phyloP scores from a whole-genome alignment of 2,888 invertebrate species.

The Caenorhabditis afra region DNA sequence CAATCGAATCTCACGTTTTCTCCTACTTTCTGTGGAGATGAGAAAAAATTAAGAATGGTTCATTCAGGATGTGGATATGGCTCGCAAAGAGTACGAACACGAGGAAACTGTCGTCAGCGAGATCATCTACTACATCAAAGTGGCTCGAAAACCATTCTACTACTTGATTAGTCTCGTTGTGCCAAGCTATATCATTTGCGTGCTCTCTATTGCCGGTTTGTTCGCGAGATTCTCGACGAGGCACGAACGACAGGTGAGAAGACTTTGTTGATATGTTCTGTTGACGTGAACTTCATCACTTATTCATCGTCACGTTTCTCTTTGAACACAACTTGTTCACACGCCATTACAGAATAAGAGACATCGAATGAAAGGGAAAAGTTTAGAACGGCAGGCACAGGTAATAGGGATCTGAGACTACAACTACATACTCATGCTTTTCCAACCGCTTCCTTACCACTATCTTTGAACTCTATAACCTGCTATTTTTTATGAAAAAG shows the following conservation, averaged over 20 bases:
- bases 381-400: constrained; percentile 28
- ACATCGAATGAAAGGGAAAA: background rate
- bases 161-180: constrained; percentile 72
- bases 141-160: constrained; percentile 73
- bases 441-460: constrained; percentile 24
- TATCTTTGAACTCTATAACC: background rate
- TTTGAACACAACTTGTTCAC: background rate
- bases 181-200: constrained; percentile 75
- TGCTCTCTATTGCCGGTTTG: constrained; percentile 72
- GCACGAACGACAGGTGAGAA: constrained; percentile 71
- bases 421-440: background rate
- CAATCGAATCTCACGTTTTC: too few relatives aligned
- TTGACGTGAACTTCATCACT: background rate
- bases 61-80: constrained; percentile 66
- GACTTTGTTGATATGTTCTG: background rate
- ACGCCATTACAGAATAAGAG: constrained; percentile 14
- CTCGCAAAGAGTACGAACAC: constrained; percentile 66
- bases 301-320: background rate
- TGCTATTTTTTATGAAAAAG: background rate
- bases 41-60: too few relatives aligned
- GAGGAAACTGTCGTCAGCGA: constrained; percentile 71
- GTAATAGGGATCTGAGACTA: background rate
- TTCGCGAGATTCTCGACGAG: constrained; percentile 75
- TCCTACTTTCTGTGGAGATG: too few relatives aligned
- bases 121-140: constrained; percentile 67